Evolutionary conservation across 2,797 vertebrate genomes (phyloP).

Genomic region (Poeciliopsis gracilis): DNA sequence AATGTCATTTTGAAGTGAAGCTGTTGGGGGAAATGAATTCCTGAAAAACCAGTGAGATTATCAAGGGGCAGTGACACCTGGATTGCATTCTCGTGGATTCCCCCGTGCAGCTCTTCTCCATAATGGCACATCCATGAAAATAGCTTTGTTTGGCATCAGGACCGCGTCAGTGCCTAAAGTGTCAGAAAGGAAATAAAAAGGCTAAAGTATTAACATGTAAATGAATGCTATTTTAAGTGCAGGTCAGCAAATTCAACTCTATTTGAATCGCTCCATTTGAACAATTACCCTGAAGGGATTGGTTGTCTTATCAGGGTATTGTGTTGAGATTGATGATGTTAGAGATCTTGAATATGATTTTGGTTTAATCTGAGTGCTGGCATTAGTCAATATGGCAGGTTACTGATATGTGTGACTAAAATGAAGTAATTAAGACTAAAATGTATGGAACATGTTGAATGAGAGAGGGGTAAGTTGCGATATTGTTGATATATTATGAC

Average conservation of each 20-base stretch:
- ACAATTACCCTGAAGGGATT: slow-evolving; percentile 3
- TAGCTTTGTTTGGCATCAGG: slow-evolving; percentile 72
- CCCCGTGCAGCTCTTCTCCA: slow-evolving; percentile 66
- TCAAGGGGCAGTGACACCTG: slow-evolving; percentile 68
- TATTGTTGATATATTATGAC: too few relatives aligned
- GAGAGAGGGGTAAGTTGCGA: not conserved
- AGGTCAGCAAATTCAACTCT: slow-evolving; percentile 21
- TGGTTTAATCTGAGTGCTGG: not conserved
- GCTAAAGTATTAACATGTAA: slow-evolving; percentile 64
- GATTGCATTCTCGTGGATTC: slow-evolving; percentile 76
- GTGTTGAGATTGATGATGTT: not conserved
- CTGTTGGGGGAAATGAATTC: slow-evolving; percentile 79
- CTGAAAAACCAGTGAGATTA: slow-evolving; percentile 75
- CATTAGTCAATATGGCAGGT: not conserved
- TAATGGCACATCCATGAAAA: slow-evolving; percentile 78
- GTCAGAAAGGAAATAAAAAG: slow-evolving; percentile 51
- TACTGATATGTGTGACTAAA: not conserved
- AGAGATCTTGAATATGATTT: not conserved
- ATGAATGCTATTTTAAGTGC: slow-evolving; percentile 70
- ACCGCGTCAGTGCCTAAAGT: slow-evolving; percentile 55
- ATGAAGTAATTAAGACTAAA: not conserved
- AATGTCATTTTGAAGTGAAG: slow-evolving; percentile 76
- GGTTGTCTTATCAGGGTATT: slow-evolving; percentile 23
- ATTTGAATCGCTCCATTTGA: not conserved
- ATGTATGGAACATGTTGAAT: not conserved